Percentiles rank a stretch among this genome's conserved stretches.
phyloP scores from a whole-genome alignment of 1,140 invertebrate genomes.

The Pentalonia nigronervosa region DNA sequence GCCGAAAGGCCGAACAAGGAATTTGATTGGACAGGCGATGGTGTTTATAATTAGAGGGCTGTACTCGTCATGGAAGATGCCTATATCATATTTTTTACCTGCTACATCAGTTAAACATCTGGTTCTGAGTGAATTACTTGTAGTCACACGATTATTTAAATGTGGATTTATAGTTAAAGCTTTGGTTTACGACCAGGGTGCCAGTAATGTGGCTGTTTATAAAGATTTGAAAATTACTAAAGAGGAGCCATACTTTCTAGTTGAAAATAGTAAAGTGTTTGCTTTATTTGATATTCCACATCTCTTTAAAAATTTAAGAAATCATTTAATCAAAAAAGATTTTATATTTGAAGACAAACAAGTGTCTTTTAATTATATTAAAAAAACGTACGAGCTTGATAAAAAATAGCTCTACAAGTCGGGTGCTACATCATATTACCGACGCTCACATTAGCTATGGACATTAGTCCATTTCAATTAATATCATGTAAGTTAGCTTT shows the following conservation, averaged over 20 bases:
- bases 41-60: neutral
- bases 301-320: neutral
- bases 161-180: conserved; percentile 1
- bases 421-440: neutral
- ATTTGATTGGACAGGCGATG: neutral
- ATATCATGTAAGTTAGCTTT: conserved; percentile 23
- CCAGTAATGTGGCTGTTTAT: neutral
- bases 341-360: neutral
- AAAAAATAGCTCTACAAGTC: conserved; percentile 22
- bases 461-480: neutral
- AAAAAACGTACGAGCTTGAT: neutral
- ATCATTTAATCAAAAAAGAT: conserved; percentile 15
- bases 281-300: neutral
- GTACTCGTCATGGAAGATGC: neutral
- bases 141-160: neutral
- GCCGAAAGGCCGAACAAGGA: neutral
- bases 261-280: neutral
- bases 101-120: neutral
- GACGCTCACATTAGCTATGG: neutral
- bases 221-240: conserved; percentile 9
- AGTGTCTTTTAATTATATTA: conserved; percentile 12
- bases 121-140: neutral
- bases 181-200: neutral
- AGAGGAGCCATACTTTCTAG: neutral
- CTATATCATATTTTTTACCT: conserved; percentile 13